phyloP scores from a whole-genome alignment of 2,888 invertebrate species.

The Acronicta aceris region DNA sequence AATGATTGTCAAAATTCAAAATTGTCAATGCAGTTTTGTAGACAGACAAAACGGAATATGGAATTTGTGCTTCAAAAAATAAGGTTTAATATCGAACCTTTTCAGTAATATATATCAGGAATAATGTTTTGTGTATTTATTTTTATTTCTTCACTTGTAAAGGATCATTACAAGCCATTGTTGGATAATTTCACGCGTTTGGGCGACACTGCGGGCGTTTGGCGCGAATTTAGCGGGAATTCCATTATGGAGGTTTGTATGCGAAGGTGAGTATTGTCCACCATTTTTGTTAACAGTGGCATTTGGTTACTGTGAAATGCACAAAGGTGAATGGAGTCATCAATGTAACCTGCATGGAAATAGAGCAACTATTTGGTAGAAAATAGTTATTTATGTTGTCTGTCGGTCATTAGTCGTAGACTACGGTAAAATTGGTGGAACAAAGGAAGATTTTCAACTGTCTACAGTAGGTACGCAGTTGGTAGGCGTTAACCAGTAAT shows the following conservation, averaged over 20 bases:
- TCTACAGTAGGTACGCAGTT: too few relatives aligned
- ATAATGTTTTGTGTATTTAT: constrained; percentile 75
- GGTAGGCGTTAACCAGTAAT: too few relatives aligned
- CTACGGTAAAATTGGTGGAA: constrained; percentile 15
- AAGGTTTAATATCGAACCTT: constrained; percentile 56
- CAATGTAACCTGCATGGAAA: constrained; percentile 38
- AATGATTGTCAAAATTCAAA: constrained; percentile 33
- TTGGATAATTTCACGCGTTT: constrained; percentile 87
- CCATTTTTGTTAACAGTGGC: constrained; percentile 66
- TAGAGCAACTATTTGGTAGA: constrained; percentile 37
- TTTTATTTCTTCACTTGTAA: constrained; percentile 82
- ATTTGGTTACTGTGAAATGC: constrained; percentile 64
- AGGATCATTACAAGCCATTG: constrained; percentile 86
- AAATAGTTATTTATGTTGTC: constrained; percentile 26
- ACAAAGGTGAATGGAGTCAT: constrained; percentile 60
- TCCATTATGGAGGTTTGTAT: constrained; percentile 70
- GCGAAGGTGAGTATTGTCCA: constrained; percentile 67
- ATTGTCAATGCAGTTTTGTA: constrained; percentile 47
- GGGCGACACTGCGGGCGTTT: constrained; percentile 84
- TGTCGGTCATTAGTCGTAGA: constrained; percentile 14
- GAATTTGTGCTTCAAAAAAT: neutral
- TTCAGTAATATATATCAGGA: constrained; percentile 56
- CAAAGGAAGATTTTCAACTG: too few relatives aligned
- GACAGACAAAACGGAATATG: constrained; percentile 12
- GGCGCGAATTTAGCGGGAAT: constrained; percentile 80